A percentile compares a stretch with the other conserved stretches of the same genome.
These are phyloP conservation scores for Leguminivora glycinivorella DNA, from an alignment of 1,140 invertebrate genomes.

Conservation along the genomic window DNA sequence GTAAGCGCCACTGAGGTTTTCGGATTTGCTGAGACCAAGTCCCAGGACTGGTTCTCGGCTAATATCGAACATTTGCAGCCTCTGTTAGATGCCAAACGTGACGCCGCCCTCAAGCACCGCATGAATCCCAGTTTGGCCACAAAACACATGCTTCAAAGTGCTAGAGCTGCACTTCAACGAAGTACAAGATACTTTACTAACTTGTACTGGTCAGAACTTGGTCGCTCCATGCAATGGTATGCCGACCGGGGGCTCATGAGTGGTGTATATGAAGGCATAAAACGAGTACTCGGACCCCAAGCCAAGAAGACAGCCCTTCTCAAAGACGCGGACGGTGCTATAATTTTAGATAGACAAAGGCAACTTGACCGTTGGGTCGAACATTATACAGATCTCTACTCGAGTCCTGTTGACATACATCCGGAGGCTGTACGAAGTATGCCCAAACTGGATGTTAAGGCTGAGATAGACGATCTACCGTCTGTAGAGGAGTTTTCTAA, in stretches of 20 bases:
- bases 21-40: neutral
- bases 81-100: neutral
- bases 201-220: too few relatives aligned
- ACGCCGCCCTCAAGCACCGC: neutral
- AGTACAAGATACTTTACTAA: too few relatives aligned
- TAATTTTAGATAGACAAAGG: slow-evolving; percentile 29
- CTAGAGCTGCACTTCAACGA: neutral
- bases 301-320: slow-evolving; percentile 38
- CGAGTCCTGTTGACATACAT: slow-evolving; percentile 19
- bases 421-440: slow-evolving; percentile 15
- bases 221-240: neutral
- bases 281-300: neutral
- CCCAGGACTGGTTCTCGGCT: slow-evolving; percentile 10
- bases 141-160: too few relatives aligned
- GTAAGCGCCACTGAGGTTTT: neutral
- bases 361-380: too few relatives aligned
- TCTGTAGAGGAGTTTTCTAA: slow-evolving; percentile 22
- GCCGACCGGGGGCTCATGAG: neutral
- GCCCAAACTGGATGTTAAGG: slow-evolving; percentile 22
- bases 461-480: slow-evolving; percentile 32
- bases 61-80: neutral
- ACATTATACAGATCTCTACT: slow-evolving; percentile 33
- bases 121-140: neutral
- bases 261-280: neutral
- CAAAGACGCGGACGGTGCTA: slow-evolving; percentile 32